Conservation (phyloP, 2,113 vertebrate species). For the Planiliza haematocheilus region DNA sequence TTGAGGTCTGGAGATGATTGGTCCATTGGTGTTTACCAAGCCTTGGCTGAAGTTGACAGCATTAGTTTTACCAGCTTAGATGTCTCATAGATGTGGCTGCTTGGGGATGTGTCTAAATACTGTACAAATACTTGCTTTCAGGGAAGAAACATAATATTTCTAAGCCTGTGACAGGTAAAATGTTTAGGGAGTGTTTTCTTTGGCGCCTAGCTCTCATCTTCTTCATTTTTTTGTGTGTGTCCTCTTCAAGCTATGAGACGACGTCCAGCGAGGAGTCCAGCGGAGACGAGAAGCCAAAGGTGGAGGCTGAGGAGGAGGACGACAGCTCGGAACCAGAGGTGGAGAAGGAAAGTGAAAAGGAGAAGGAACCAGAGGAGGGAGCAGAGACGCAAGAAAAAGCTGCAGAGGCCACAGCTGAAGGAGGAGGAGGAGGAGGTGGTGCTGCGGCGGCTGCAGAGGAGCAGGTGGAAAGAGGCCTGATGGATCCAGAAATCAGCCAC, state of each 20-base stretch:
- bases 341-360: slow-evolving; percentile 80
- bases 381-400: slow-evolving; percentile 75
- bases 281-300: slow-evolving; percentile 88
- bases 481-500: slow-evolving; percentile 60
- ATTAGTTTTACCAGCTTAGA: slow-evolving; percentile 6
- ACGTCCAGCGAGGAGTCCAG: slow-evolving; percentile 97
- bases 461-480: slow-evolving; percentile 60
- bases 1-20: slow-evolving; percentile 19
- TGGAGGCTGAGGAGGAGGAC: slow-evolving; percentile 84
- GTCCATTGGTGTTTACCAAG: slow-evolving; percentile 30
- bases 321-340: slow-evolving; percentile 65
- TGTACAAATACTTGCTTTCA: slow-evolving; percentile 15
- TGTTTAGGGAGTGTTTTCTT: not conserved
- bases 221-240: slow-evolving; percentile 12
- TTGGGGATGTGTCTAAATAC: not conserved
- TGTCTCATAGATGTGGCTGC: slow-evolving; percentile 40
- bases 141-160: not conserved
- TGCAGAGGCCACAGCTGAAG: slow-evolving; percentile 64
- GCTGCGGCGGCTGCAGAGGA: slow-evolving; percentile 50
- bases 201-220: no score
- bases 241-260: slow-evolving; percentile 89
- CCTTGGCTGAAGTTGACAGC: slow-evolving; percentile 25
- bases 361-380: slow-evolving; percentile 61
- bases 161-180: not conserved
- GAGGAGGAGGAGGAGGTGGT: slow-evolving; percentile 56